Base-by-base conservation (phyloP, 1,140 invertebrate genomes). In the Hormaphis cornu region DNA sequence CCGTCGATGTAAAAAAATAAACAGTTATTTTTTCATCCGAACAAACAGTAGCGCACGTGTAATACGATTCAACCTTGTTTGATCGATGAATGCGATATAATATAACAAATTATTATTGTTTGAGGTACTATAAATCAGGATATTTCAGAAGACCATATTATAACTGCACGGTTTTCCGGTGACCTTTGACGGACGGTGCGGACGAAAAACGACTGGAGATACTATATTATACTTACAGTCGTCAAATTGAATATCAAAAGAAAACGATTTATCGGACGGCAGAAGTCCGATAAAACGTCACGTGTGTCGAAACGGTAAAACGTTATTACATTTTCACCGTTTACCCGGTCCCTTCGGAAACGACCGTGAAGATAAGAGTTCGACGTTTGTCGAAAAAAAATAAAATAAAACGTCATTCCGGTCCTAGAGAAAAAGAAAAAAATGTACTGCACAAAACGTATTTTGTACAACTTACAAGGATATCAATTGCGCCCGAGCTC, bases 261-360 rank as follows among this genome's bases (percentile, higher is more conserved):
- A 2, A 58, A 58, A 37, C 37, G 6, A 9, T 14, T 20, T 16
- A 33, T 58, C 54, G n/a, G 37, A 37, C 37, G 30, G 33, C 6
- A 24, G 22, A 63, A 46, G 46, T 46, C 28, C 40, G 24, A 63
- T 20, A 46, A 5, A 2, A 40, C 37, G 2, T 40, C 58, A 63
- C 20, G 58, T 63, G 58, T 46, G 58, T 20, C 40, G 22, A n/a
- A 46, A 46, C 33, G 12, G 40, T 63, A 30, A 42, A 46, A 48
- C 40, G 40, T 66, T 66, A 50, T 66, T 66, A 35, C 44, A 66
- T 66, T 66, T 35, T 24, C 33, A 58, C 61, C 61, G 46, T n/a
- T n/a, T n/a, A n/a, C n/a, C n/a, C 46, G 3, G 44, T 46, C 35
- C 18, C 18, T 18, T 6, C 12, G 5, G 12, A 6, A 7, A 9